These are phyloP conservation scores for Epizoanthus stellaris DNA, from an alignment of 92 coral and sea anemone genomes.

Conservation along the genomic window DNA sequence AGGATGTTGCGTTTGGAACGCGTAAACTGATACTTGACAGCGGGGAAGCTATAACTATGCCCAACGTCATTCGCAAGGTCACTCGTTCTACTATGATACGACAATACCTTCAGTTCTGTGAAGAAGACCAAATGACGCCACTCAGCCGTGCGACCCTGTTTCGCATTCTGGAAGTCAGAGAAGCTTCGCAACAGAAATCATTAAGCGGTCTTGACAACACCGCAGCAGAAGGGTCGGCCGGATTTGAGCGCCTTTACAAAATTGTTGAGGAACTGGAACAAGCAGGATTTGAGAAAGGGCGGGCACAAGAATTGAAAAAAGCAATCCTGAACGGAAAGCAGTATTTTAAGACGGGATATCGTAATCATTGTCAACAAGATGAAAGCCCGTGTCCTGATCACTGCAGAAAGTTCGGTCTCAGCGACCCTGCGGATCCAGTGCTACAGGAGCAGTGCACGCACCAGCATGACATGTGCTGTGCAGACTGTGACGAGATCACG, in stretches of 20 bases:
- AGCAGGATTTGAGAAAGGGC: conserved; percentile 26
- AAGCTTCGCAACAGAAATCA: conserved; percentile 51
- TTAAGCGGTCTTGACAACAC: conserved; percentile 56
- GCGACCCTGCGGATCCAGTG: conserved; percentile 61
- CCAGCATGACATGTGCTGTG: conserved; percentile 53
- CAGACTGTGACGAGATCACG: conserved; percentile 54
- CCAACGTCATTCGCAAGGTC: conserved; percentile 53
- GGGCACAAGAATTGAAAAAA: conserved; percentile 32
- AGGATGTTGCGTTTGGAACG: conserved; percentile 54
- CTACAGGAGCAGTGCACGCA: conserved; percentile 56
- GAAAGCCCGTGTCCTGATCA: conserved; percentile 66
- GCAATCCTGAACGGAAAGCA: conserved; percentile 24
- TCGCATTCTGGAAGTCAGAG: conserved; percentile 52
- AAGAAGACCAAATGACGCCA: conserved; percentile 53
- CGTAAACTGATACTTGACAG: conserved; percentile 52
- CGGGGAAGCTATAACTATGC: conserved; percentile 55
- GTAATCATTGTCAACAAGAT: conserved; percentile 54
- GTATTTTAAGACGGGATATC: conserved; percentile 38
- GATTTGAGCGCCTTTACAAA: conserved; percentile 37
- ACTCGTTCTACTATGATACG: conserved; percentile 59
- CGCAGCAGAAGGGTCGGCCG: conserved; percentile 68
- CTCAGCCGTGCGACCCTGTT: conserved; percentile 60
- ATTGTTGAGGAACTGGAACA: conserved; percentile 58
- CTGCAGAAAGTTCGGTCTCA: conserved; percentile 56
- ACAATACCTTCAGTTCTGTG: conserved; percentile 58